A percentile compares a stretch with the other conserved stretches of the same genome.
phyloP scores from a whole-genome alignment of 2,797 vertebrate species.

The Antrozous pallidus region DNA sequence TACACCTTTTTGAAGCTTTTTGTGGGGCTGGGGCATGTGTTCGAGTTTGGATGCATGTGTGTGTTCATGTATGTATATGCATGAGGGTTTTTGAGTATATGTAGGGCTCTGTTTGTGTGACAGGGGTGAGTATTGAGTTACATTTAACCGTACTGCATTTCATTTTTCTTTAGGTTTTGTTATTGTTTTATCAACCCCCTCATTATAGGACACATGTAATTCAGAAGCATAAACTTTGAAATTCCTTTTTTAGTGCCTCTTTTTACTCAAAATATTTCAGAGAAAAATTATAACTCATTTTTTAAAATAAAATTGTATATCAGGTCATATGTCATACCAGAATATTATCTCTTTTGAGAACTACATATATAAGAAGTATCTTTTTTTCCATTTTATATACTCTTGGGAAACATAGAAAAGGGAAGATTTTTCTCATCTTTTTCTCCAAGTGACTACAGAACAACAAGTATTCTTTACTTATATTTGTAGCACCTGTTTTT shows the following conservation, averaged over 20 bases:
- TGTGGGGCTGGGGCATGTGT: neutral
- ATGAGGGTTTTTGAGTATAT: neutral
- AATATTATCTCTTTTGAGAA: neutral
- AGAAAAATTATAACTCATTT: neutral
- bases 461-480: neutral
- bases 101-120: neutral
- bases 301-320: neutral
- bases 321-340: neutral
- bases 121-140: neutral
- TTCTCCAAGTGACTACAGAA: neutral
- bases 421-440: neutral
- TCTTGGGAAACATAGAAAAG: neutral
- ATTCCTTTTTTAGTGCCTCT: neutral
- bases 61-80: too few relatives aligned
- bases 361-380: neutral
- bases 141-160: neutral
- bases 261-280: neutral
- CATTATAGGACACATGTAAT: neutral
- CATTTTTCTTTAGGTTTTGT: neutral
- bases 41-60: neutral
- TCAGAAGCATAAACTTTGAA: neutral
- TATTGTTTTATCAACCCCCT: neutral
- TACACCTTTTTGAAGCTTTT: neutral
- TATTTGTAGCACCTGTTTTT: neutral
- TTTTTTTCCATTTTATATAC: neutral